Percentiles rank a stretch among this genome's conserved stretches.
Evolutionary conservation across 2,888 invertebrate species (phyloP).

Genomic region (Lissonota sp.): DNA sequence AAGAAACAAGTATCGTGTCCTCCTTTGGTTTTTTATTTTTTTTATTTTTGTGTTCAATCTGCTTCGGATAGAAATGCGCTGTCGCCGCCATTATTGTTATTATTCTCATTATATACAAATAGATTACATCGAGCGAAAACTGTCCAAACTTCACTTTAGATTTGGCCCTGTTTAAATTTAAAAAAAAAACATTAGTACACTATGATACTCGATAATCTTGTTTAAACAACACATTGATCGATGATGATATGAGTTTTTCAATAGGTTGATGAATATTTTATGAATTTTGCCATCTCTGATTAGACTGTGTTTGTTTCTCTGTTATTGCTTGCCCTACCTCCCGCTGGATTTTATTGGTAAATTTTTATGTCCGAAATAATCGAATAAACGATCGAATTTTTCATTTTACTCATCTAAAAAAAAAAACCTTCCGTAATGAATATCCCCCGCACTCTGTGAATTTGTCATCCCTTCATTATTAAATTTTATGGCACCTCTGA

Average conservation of each 20-base stretch:
- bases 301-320: slow-evolving; percentile 83
- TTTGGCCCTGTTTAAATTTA: slow-evolving; percentile 30
- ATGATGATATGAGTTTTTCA: slow-evolving; percentile 19
- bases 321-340: slow-evolving; percentile 83
- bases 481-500: slow-evolving; percentile 34
- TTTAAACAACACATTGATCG: too few relatives aligned
- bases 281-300: slow-evolving; percentile 77
- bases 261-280: slow-evolving; percentile 21
- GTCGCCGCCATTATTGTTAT: slow-evolving; percentile 17
- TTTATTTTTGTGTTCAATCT: slow-evolving; percentile 24
- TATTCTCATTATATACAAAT: slow-evolving; percentile 32
- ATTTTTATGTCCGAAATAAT: slow-evolving; percentile 82
- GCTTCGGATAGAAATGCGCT: slow-evolving; percentile 39
- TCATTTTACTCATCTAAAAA: slow-evolving; percentile 48
- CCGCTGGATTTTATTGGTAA: slow-evolving; percentile 84
- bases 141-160: slow-evolving; percentile 80
- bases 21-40: slow-evolving; percentile 66
- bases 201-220: too few relatives aligned
- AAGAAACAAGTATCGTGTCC: slow-evolving; percentile 59
- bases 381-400: slow-evolving; percentile 60
- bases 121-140: slow-evolving; percentile 61
- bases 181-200: slow-evolving; percentile 11
- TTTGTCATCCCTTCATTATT: slow-evolving; percentile 9
- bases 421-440: not conserved
- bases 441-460: slow-evolving; percentile 9